phyloP scores from a whole-genome alignment of 2,113 vertebrate genomes.

The Scomber colias region DNA sequence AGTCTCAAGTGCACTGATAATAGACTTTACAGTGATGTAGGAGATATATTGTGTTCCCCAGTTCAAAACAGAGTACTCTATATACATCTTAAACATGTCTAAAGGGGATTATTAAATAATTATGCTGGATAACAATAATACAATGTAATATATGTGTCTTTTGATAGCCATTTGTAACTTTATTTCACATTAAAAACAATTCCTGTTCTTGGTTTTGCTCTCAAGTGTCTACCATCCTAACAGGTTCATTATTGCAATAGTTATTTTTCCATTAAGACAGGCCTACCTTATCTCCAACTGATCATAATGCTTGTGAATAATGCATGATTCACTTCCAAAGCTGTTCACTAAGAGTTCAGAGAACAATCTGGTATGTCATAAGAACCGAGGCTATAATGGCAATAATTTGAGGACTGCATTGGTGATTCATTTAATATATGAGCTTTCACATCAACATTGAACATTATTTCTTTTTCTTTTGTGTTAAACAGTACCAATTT shows the following conservation, averaged over 20 bases:
- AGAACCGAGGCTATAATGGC: not conserved
- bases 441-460: no score
- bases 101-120: not conserved
- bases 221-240: not conserved
- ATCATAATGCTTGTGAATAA: conserved; percentile 23
- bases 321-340: conserved; percentile 30
- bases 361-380: not conserved
- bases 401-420: not conserved
- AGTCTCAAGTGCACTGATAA: no score
- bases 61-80: no score
- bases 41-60: no score
- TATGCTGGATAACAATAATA: not conserved
- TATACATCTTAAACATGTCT: no score
- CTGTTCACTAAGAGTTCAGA: not conserved
- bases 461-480: no score
- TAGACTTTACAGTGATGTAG: no score
- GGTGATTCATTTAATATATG: not conserved
- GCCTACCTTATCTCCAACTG: not conserved
- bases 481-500: no score
- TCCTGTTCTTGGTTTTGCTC: not conserved
- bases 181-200: not conserved
- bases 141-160: not conserved
- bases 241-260: not conserved
- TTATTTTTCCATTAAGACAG: conserved; percentile 13
- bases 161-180: not conserved